Percentiles rank a stretch among this genome's conserved stretches.
Conservation (phyloP, 92 coral and sea anemone species). For the Phymanthus crucifer region DNA sequence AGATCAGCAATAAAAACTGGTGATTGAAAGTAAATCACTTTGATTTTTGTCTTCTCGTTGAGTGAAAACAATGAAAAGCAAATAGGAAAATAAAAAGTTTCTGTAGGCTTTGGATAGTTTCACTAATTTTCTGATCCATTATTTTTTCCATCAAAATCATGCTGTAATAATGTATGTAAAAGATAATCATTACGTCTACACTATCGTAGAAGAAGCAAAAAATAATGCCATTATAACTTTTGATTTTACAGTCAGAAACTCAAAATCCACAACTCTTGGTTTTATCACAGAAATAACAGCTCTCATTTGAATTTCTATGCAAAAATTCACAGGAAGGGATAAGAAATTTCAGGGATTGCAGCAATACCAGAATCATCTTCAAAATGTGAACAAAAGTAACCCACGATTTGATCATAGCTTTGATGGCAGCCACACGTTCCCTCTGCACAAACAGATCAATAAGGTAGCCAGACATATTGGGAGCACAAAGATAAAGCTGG, state of each 20-base stretch:
- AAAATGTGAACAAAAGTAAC: constrained; percentile 76
- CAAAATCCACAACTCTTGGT: neutral
- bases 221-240: neutral
- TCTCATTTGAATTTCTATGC: neutral
- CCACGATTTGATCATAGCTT: constrained; percentile 98
- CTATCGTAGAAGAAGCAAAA: no score
- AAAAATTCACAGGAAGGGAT: neutral
- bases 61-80: no score
- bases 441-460: constrained; percentile 97
- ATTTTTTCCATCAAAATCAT: no score
- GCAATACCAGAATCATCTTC: constrained; percentile 36
- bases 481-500: constrained; percentile 97
- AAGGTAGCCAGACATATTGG: constrained; percentile 98
- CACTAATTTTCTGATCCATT: no score
- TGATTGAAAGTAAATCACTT: no score
- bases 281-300: neutral
- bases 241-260: neutral
- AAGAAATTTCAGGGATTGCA: neutral
- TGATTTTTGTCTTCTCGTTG: neutral
- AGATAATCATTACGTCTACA: no score
- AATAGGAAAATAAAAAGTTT: no score
- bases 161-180: no score
- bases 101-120: no score
- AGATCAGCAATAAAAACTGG: neutral
- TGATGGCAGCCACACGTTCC: constrained; percentile 88